Conservation (phyloP, 2,888 invertebrate species). For the Xylota segnis region DNA sequence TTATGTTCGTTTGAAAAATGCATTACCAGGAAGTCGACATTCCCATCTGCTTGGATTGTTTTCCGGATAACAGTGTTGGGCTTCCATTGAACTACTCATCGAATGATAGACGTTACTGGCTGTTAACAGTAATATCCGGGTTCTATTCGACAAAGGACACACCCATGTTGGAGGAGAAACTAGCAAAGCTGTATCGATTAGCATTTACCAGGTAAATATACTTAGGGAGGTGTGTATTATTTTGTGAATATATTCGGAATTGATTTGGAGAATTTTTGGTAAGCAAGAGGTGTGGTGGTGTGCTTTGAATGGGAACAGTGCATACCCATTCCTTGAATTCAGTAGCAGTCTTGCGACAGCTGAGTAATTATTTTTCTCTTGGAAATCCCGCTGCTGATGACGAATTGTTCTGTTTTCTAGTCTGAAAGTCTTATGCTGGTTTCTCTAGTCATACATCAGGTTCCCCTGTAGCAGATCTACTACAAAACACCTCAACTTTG, state of each 20-base stretch:
- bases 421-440: no score
- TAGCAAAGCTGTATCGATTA: conserved; percentile 91
- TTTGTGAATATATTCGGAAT: not conserved
- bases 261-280: not conserved
- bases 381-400: no score
- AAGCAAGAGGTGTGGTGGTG: not conserved
- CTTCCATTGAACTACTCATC: conserved; percentile 82
- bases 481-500: no score
- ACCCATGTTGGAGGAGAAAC: conserved; percentile 89
- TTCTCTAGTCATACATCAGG: no score
- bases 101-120: conserved; percentile 91
- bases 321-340: no score
- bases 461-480: no score
- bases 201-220: conserved; percentile 90
- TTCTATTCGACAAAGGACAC: conserved; percentile 85
- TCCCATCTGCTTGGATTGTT: conserved; percentile 83
- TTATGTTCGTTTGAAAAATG: conserved; percentile 4
- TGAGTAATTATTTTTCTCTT: no score
- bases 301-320: no score
- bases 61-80: conserved; percentile 81
- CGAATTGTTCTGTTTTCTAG: no score
- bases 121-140: conserved; percentile 90
- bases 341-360: no score
- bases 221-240: not conserved
- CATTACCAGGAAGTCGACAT: conserved; percentile 82